These are phyloP conservation scores for Hoplodrina ambigua DNA, from an alignment of 2,888 invertebrate genomes.

Conservation along the genomic window DNA sequence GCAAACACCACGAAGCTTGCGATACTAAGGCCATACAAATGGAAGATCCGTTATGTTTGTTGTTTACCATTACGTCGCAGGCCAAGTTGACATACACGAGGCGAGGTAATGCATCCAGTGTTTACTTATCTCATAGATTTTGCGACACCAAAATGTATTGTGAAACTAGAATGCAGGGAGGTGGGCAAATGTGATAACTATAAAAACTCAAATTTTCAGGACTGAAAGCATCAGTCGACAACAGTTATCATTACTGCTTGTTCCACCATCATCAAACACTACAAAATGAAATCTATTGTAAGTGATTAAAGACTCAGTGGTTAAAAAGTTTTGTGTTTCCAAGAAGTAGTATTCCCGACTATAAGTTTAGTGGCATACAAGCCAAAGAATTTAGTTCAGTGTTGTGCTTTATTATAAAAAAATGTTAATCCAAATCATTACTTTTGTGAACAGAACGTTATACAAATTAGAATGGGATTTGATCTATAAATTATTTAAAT, in stretches of 20 bases:
- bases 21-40: constrained; percentile 79
- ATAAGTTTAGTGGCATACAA: constrained; percentile 63
- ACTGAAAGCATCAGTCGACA: constrained; percentile 82
- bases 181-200: constrained; percentile 82
- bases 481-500: constrained; percentile 60
- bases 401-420: constrained; percentile 17
- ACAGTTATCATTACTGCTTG: constrained; percentile 74
- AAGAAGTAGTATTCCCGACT: constrained; percentile 1
- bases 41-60: constrained; percentile 83
- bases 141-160: constrained; percentile 84
- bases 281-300: constrained; percentile 87
- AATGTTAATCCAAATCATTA: constrained; percentile 28
- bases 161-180: constrained; percentile 83
- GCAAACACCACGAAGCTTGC: constrained; percentile 65
- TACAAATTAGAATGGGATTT: constrained; percentile 27
- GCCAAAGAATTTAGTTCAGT: constrained; percentile 16
- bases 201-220: constrained; percentile 86
- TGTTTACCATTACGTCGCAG: constrained; percentile 84
- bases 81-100: constrained; percentile 82
- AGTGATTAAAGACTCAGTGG: constrained; percentile 72
- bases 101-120: constrained; percentile 86
- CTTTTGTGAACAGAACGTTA: constrained; percentile 20
- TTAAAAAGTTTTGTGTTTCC: constrained; percentile 7
- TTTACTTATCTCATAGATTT: constrained; percentile 89
- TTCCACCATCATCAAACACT: constrained; percentile 72